Evolutionary conservation across 1,140 invertebrate genomes (phyloP), one percentile per base, ranked within the genome.

Genomic region (Scaptomyza montana): DNA sequence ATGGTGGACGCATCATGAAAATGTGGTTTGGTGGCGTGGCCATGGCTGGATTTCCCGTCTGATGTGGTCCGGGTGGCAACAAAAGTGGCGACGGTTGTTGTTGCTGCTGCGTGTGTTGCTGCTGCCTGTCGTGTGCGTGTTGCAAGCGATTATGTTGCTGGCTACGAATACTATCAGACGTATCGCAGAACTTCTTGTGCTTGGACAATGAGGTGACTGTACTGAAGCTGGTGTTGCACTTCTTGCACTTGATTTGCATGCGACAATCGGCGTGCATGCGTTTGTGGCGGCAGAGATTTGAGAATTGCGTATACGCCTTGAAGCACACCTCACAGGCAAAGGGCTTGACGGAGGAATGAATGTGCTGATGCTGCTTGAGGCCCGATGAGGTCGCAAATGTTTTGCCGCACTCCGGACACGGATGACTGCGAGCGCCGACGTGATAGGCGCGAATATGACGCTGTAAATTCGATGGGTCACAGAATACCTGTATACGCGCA

Each of bases 261-360:
- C 97, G 95, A 90, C 97, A 97, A 86, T 97, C 96, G 12, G 96
- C 96, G 93, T 99, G 99, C 97, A 99, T 99, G 70, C 99, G 97
- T 91, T 99, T 99, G 93, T 99, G 99, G 16, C 99, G 96, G 91
- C 99, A 99, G 77, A 99, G 94, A 92, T 99, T 99, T 10, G 98
- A 99, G 92, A 99, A 99, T 93, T 99, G 99, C 0, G 99, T 99
- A 93, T 99, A 99, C 1, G 98, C 95, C 94, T 97, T 97, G 80
- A 95, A 95, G 92, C 96, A 97, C 54, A 98, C 97, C 92, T 98
- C 97, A 92, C 97, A 99, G 93, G 97, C 96, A 92, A 99, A 99
- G 2, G 99, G 99, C 92, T 99, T 99, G 50, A 99, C 96, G 84
- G 97, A 98, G 80, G 97, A 98, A 93, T 99, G 99, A 72, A 99